Base-by-base conservation (phyloP, 2,888 invertebrate species). In the Micropterix aruncella region DNA sequence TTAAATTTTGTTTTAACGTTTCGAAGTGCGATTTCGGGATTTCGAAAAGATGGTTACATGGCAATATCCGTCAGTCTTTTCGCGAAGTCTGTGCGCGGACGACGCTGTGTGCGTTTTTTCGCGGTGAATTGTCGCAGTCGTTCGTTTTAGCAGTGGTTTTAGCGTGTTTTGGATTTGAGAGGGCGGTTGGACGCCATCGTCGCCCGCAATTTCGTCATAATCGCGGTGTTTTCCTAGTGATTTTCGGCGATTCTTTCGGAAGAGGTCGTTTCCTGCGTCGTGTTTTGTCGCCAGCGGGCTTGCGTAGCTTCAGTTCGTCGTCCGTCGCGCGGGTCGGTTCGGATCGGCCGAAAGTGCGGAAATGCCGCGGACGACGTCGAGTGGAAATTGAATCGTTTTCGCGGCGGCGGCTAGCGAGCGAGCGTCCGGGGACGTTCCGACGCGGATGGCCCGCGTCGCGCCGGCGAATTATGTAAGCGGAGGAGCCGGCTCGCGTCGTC, bases 401-500 rank as follows among this genome's bases (percentile, higher is more conserved):
- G 5, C 39, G 19, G 18, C 27, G 16, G 15, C 44, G 9, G 14
- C 14, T 19, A 16, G 41, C 19, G 18, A 41, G 16, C 41, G 41
- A 3, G 14, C 42, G 12, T 3, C 41, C 18, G 41, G 18, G 17
- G 36, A 9, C 18, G 17, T 38, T 12, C 15, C 3, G 16, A 19
- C 19, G 44, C 19, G 15, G 40, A 18, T 17, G 18, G 18, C 19
- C 37, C 37, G 18, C 18, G 18, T 18, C 5, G 18, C 5, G 18
- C 19, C 15, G 19, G 17, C 12, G 17, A 42, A 18, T 18, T 15
- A 18, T 12, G 18, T 68, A 68, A 58, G 63, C 63, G 66, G 67
- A n/a, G n/a, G n/a, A 71, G 73, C 71, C 66, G 66, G 66, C 71
- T 63, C 61, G 68, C n/a, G 68, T 75, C 74, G 74, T 73, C 80